These are phyloP conservation scores for Malthinus flaveolus DNA, from an alignment of 2,888 invertebrate species.

Conservation along the genomic window DNA sequence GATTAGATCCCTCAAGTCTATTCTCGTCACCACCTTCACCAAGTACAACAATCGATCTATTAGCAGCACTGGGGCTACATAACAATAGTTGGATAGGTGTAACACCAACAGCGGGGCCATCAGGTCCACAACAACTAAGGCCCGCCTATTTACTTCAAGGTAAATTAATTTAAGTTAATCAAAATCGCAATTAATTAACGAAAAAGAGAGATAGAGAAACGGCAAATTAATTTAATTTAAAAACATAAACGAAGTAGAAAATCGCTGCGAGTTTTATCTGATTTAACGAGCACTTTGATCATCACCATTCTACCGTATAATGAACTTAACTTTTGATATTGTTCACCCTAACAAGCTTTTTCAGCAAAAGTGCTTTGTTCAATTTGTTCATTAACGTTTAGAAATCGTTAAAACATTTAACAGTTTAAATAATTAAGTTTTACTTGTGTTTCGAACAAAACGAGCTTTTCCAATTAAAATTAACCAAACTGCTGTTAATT, in stretches of 20 bases:
- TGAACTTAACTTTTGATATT: slow-evolving; percentile 37
- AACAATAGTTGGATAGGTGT: slow-evolving; percentile 76
- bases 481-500: too few relatives aligned
- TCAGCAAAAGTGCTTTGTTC: slow-evolving; percentile 14
- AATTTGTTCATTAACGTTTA: background rate
- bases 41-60: slow-evolving; percentile 68
- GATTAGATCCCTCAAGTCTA: slow-evolving; percentile 57
- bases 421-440: too few relatives aligned
- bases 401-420: background rate
- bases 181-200: background rate
- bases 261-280: slow-evolving; percentile 25
- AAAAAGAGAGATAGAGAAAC: background rate
- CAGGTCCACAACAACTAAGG: slow-evolving; percentile 70
- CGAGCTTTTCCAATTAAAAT: too few relatives aligned
- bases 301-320: slow-evolving; percentile 34
- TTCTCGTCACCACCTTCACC: slow-evolving; percentile 44
- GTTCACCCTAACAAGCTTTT: slow-evolving; percentile 29
- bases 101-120: slow-evolving; percentile 62
- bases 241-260: slow-evolving; percentile 4
- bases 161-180: slow-evolving; percentile 49
- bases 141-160: slow-evolving; percentile 77
- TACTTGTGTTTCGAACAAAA: too few relatives aligned
- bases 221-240: background rate
- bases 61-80: slow-evolving; percentile 78
- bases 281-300: slow-evolving; percentile 30